Evolutionary conservation across 2,113 vertebrate genomes (phyloP).

Genomic region (Hyaena hyaena): DNA sequence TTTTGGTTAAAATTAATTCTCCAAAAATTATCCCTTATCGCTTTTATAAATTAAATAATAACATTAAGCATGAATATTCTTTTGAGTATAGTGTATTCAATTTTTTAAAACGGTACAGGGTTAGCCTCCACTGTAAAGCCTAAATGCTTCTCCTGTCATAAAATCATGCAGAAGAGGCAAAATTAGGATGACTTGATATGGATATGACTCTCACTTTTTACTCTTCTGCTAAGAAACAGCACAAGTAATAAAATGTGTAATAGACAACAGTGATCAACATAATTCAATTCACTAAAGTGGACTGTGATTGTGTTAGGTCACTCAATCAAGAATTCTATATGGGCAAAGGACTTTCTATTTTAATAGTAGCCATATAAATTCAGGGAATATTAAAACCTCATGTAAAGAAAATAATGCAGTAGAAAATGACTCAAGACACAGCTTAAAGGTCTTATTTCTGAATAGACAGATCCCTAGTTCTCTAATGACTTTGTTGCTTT

Average conservation of each 20-base stretch:
- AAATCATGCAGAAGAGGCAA: conserved; percentile 42
- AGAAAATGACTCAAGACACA: conserved; percentile 38
- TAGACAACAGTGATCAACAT: conserved; percentile 40
- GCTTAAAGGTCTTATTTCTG: conserved; percentile 1
- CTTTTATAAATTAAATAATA: conserved; percentile 46
- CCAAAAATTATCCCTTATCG: neutral
- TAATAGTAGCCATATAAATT: conserved; percentile 44
- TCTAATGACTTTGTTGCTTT: neutral
- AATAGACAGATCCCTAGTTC: neutral
- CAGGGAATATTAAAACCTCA: neutral
- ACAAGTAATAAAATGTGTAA: conserved; percentile 52
- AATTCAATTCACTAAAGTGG: conserved; percentile 46
- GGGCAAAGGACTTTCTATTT: conserved; percentile 15
- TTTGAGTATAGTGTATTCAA: neutral
- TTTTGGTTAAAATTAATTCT: conserved; percentile 6
- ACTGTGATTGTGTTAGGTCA: neutral
- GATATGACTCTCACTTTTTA: conserved; percentile 29
- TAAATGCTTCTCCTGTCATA: neutral
- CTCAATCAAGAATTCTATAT: conserved; percentile 39
- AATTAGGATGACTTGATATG: conserved; percentile 38
- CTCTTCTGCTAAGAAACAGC: conserved; percentile 34
- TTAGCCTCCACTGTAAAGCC: neutral
- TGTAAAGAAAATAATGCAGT: conserved; percentile 38
- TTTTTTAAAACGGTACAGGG: neutral
- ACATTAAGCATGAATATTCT: neutral